Conservation (phyloP, 2,797 vertebrate genomes). For the Miichthys miiuy region DNA sequence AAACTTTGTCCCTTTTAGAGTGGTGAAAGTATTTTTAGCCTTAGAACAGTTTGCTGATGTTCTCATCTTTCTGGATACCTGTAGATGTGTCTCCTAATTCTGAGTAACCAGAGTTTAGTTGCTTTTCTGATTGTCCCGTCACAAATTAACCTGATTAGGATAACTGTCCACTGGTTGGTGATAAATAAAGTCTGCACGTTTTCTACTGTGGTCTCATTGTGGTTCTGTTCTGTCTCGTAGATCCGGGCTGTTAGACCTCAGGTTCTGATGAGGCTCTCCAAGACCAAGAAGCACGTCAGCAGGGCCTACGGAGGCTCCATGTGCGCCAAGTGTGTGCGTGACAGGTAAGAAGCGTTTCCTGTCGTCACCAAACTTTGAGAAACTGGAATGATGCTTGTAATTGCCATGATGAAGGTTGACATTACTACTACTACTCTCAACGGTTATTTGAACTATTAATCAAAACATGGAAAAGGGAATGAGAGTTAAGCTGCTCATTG, state of each 20-base stretch:
- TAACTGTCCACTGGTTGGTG: too few relatives aligned
- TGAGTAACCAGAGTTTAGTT: too few relatives aligned
- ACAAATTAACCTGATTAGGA: not conserved
- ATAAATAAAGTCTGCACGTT: not conserved
- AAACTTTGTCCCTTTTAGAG: too few relatives aligned
- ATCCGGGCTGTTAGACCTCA: constrained; percentile 96
- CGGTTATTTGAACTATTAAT: not conserved
- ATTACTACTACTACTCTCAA: fast-evolving
- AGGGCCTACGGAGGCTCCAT: constrained; percentile 98
- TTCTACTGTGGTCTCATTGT: not conserved
- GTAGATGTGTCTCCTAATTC: not conserved
- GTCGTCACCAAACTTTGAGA: not conserved
- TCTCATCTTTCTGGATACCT: fast-evolving
- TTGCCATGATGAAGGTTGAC: not conserved
- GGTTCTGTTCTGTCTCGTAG: constrained; percentile 71
- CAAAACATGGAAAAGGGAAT: not conserved
- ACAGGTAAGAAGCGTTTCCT: constrained; percentile 87
- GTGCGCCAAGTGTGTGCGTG: constrained; percentile 98
- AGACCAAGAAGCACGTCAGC: constrained; percentile 98
- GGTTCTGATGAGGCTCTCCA: constrained; percentile 98
- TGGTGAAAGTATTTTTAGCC: not conserved
- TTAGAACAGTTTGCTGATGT: not conserved
- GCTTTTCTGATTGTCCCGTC: not conserved
- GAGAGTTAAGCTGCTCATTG: not conserved
- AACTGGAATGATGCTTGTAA: not conserved